Conservation (phyloP, 2,888 invertebrate species). For the Ametastegia equiseti region DNA sequence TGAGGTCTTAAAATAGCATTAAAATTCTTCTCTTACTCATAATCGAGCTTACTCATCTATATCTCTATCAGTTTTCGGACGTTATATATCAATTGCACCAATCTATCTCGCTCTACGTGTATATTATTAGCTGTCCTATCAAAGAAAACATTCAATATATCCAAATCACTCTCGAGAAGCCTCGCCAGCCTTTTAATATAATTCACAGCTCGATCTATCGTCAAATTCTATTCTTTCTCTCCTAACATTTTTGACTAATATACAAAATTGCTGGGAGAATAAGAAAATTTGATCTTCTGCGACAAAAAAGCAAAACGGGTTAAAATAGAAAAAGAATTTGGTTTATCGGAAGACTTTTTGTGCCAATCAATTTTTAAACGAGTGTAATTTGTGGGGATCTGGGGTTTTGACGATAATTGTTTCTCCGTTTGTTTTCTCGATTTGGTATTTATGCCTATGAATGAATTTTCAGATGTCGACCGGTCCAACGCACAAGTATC, state of each 20-base stretch:
- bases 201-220: background rate
- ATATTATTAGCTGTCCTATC: background rate
- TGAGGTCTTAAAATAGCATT: constrained; percentile 37
- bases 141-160: background rate
- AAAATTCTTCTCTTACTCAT: constrained; percentile 20
- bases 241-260: no score
- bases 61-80: background rate
- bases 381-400: background rate
- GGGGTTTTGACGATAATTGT: no score
- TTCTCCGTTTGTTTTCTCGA: background rate
- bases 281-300: no score
- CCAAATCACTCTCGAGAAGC: background rate
- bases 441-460: background rate
- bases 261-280: no score
- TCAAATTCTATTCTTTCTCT: background rate
- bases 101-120: background rate
- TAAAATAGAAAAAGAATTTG: no score
- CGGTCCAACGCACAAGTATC: constrained; percentile 88
- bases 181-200: background rate
- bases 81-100: constrained; percentile 8
- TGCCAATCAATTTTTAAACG: background rate
- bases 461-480: constrained; percentile 82
- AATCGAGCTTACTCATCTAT: background rate
- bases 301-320: no score
- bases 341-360: no score